Percentiles rank a stretch among this genome's conserved stretches.
phyloP scores from a whole-genome alignment of 2,888 invertebrate genomes.

The Melanostoma mellinum region DNA sequence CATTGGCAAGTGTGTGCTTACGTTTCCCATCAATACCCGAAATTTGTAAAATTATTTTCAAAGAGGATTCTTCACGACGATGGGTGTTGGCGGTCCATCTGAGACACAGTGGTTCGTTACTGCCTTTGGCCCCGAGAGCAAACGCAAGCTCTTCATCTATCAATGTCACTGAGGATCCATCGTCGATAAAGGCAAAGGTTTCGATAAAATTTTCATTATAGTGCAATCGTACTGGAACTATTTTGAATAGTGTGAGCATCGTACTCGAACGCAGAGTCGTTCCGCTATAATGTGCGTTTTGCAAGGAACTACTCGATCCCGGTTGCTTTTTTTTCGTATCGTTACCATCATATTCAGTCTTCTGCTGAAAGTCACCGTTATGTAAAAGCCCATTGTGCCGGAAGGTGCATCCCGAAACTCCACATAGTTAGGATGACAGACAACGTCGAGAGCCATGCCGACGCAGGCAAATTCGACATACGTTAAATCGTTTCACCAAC shows the following conservation, averaged over 20 bases:
- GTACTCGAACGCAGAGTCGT: background rate
- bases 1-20: constrained; percentile 1
- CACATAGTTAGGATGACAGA: background rate
- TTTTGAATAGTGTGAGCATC: background rate
- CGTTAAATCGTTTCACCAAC: background rate
- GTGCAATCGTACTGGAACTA: constrained; percentile 5
- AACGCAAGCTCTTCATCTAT: too few relatives aligned
- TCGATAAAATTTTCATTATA: constrained; percentile 7
- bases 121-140: background rate
- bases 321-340: too few relatives aligned
- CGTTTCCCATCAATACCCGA: background rate
- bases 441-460: constrained; percentile 27
- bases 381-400: too few relatives aligned
- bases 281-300: background rate
- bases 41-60: background rate
- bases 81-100: too few relatives aligned
- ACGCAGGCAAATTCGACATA: constrained; percentile 43
- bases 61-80: too few relatives aligned
- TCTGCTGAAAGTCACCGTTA: too few relatives aligned
- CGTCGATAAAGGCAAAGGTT: constrained; percentile 19
- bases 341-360: too few relatives aligned
- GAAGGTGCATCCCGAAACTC: too few relatives aligned
- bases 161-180: background rate
- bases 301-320: too few relatives aligned
- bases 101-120: background rate